These are phyloP conservation scores for Miichthys miiuy DNA, from an alignment of 2,797 vertebrate genomes.

Conservation along the genomic window DNA sequence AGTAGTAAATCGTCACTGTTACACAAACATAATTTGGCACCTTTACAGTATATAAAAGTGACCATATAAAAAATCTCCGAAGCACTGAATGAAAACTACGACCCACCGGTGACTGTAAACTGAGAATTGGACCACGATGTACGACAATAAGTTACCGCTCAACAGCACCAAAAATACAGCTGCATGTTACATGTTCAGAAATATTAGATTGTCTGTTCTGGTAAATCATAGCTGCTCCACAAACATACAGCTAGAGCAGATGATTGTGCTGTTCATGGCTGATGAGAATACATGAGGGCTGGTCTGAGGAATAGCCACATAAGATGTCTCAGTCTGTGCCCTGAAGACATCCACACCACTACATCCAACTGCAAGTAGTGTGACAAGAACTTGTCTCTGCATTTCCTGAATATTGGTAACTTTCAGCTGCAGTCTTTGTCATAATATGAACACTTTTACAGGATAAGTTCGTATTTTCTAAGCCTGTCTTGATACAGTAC, in stretches of 20 bases:
- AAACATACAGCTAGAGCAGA: conserved; percentile 34
- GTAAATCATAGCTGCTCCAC: conserved; percentile 41
- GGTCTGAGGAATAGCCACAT: not conserved
- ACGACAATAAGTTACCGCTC: conserved; percentile 33
- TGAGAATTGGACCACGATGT: conserved; percentile 31
- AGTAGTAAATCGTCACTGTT: conserved; percentile 43
- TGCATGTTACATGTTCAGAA: conserved; percentile 40
- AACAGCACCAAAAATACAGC: conserved; percentile 53
- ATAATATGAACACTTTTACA: not conserved
- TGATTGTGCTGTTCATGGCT: conserved; percentile 52
- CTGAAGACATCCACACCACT: not conserved
- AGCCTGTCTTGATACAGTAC: not conserved
- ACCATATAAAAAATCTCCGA: conserved; percentile 26
- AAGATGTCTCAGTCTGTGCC: not conserved
- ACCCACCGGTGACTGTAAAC: conserved; percentile 24
- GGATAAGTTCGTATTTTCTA: not conserved
- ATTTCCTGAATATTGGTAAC: not conserved
- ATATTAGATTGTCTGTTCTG: conserved; percentile 53
- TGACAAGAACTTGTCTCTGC: not conserved
- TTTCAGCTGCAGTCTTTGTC: not conserved
- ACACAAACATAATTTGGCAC: conserved; percentile 55
- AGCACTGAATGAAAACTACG: conserved; percentile 34
- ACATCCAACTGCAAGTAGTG: not conserved
- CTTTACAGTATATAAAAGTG: conserved; percentile 47
- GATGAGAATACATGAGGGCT: not conserved